phyloP scores from a whole-genome alignment of 2,888 invertebrate genomes.

The Shargacucullia verbasci region DNA sequence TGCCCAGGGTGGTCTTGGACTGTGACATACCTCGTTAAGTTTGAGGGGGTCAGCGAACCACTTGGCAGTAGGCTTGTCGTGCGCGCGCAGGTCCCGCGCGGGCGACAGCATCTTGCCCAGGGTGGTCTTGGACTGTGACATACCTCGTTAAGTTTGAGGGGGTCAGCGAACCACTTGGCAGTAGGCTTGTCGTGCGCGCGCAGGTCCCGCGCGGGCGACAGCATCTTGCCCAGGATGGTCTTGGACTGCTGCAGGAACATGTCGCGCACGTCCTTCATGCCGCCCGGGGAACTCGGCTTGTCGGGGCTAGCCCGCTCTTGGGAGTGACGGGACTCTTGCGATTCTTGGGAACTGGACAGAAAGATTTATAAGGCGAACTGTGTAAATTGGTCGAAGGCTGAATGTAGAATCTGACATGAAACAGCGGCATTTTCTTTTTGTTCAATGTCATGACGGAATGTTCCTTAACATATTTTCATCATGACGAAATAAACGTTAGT shows the following conservation, averaged over 20 bases:
- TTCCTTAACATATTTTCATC: too few species aligned
- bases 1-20: conserved; percentile 91
- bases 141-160: conserved; percentile 63
- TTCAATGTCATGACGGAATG: too few species aligned
- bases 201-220: conserved; percentile 80
- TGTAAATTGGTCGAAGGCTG: too few species aligned
- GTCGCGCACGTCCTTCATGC: conserved; percentile 90
- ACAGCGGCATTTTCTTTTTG: too few species aligned
- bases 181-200: conserved; percentile 60
- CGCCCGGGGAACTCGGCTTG: conserved; percentile 69
- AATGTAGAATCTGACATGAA: too few species aligned
- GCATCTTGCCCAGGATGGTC: too few species aligned
- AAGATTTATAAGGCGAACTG: neutral
- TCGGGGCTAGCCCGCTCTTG: conserved; percentile 68
- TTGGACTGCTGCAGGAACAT: conserved; percentile 88
- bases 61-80: conserved; percentile 68
- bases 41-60: conserved; percentile 74
- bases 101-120: conserved; percentile 94
- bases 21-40: conserved; percentile 56
- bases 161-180: conserved; percentile 77
- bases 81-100: conserved; percentile 86
- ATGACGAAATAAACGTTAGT: too few species aligned
- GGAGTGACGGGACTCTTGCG: conserved; percentile 68
- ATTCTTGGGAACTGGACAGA: conserved; percentile 64
- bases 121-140: conserved; percentile 86